These are phyloP conservation scores for Uria lomvia DNA, from an alignment of 2,113 vertebrate genomes.

Conservation along the genomic window DNA sequence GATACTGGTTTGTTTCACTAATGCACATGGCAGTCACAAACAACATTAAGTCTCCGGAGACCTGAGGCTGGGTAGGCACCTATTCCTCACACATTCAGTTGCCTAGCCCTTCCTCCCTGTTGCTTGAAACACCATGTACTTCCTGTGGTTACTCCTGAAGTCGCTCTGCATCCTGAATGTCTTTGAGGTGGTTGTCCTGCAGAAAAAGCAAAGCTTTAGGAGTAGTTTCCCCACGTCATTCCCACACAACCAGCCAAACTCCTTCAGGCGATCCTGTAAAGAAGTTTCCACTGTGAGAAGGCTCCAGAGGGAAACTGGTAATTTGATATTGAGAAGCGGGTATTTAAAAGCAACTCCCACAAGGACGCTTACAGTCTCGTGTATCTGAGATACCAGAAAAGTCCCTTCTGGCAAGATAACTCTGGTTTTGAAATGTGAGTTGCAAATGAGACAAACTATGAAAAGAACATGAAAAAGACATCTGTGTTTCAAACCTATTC, in stretches of 20 bases:
- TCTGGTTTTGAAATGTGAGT: background rate
- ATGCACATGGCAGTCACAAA: background rate
- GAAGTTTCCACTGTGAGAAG: background rate
- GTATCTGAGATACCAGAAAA: background rate
- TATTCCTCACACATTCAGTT: background rate
- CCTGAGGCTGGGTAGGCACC: background rate
- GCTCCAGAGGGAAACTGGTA: background rate
- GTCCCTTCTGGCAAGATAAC: background rate
- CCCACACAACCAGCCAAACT: background rate
- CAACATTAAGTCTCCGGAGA: background rate
- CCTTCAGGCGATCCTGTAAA: background rate
- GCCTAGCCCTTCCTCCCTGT: background rate
- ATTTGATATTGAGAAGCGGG: background rate
- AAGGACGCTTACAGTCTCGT: rapidly evolving
- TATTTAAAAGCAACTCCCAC: background rate
- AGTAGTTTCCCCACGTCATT: rapidly evolving
- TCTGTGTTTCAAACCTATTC: background rate
- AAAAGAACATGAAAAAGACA: background rate
- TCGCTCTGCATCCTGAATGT: background rate
- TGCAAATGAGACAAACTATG: background rate
- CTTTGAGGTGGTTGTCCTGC: background rate
- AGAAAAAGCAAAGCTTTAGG: background rate
- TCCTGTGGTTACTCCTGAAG: background rate
- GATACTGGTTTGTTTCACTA: background rate
- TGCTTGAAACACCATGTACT: background rate